Evolutionary conservation across 2,888 invertebrate genomes (phyloP), one percentile per base, ranked within the genome.

Genomic region (Drosophila bunnanda): DNA sequence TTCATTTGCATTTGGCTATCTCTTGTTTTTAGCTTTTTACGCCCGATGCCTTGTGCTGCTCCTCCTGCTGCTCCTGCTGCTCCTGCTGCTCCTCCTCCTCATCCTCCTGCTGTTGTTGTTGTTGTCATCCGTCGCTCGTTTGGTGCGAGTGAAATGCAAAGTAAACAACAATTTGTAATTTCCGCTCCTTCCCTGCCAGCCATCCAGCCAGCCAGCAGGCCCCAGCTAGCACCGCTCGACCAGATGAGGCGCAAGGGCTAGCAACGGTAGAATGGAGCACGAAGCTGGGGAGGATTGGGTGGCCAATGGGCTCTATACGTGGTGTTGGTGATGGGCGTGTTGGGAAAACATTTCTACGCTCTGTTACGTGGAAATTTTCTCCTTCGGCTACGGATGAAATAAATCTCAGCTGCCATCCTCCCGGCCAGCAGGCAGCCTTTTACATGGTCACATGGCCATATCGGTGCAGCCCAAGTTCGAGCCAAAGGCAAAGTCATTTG

Each of bases 291-390:
- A 28, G 52, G 53, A 53, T 48, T 22, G 36, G 22, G 17, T 28
- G 54, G 36, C 30, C 55, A 55, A 39, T 39, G 22, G 34, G 50
- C 50, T 52, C 32, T 20, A 13, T 39, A 10, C 12, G 46, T 56
- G 78, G 32, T 39, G 39, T 43, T 43, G 64, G 65, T 43, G 76
- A 67, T 64, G 74, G 65, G 82, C 46, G 76, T 64, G 64, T 48
- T 69, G 53, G 66, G 28, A 61, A 79, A 82, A 87, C 76, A 76
- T 84, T 87, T 70, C 79, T 77, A 82, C 82, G 82, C 82, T 85
- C 85, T 88, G 88, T 84, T 87, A 87, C 73, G 82, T 88, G 82
- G 79, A 84, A 84, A 82, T 82, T 82, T 88, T 88, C 88, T 85
- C 82, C 88, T 79, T 84, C 76, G 85, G 71, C 82, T 76, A 22